Evolutionary conservation across 2,797 vertebrate species (phyloP), one percentile per base, ranked within the genome.

Genomic region (Astyanax mexicanus): DNA sequence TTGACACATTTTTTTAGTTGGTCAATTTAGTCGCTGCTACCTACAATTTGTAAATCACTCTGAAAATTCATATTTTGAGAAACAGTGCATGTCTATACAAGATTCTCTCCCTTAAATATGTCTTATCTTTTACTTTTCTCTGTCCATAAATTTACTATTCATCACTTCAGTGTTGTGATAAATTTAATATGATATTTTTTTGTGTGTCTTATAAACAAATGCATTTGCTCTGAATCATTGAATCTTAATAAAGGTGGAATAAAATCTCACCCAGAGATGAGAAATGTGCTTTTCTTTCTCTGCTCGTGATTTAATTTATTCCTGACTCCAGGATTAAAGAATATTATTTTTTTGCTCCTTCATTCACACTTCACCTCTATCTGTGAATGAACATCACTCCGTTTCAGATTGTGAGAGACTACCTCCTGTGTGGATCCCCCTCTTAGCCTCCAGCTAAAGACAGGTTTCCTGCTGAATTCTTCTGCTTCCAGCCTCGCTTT

Each of bases 151-250:
- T 32, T 32, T 32, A 29, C 29, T 32, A 58, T 51, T 49, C 32
- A 54, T 37, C 47, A 55, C 5, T 11, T 45, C 0, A 6, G 11
- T 49, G 4, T 13, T 12, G 29, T 6, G 35, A 37, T 38, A 9
- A 58, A 17, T 8, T 4, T 5, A 25, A 55, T 6, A 4, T 29
- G 1, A 54, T 19, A 27, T 62, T 23, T 38, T 62, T 23, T 38
- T 37, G 35, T 27, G 32, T 2, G 13, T 15, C 6, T 42, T 29
- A 11, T 19, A 3, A 44, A 44, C 8, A 64, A 51, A 25, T 55
- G 64, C 21, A 61, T 52, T 68, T 68, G 35, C 40, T 68, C 19
- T 25, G 44, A 65, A 78, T 44, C 69, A 44, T 19, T 45, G 42
- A 45, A 35, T 19, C 54, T 67, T 27, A 13, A 3, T 42, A 7